Percentiles rank a stretch among this genome's conserved stretches.
Evolutionary conservation across 2,113 vertebrate genomes (phyloP).

Genomic region (Nymphicus hollandicus): DNA sequence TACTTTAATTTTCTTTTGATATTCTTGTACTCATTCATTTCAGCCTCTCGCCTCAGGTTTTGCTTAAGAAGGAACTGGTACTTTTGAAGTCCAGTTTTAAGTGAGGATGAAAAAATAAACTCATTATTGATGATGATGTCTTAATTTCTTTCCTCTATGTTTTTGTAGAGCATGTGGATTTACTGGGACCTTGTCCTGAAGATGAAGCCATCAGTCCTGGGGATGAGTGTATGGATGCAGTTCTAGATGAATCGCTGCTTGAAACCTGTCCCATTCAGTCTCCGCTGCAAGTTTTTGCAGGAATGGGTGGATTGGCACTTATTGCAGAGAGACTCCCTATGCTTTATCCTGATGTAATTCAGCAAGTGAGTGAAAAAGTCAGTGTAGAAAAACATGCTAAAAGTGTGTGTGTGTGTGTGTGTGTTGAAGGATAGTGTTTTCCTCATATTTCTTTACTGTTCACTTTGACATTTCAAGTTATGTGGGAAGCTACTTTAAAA

Average conservation of each 20-base stretch:
- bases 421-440: neutral
- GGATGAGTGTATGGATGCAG: slow-evolving; percentile 89
- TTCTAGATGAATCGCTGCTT: slow-evolving; percentile 90
- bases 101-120: neutral
- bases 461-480: neutral
- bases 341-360: slow-evolving; percentile 98
- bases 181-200: slow-evolving; percentile 88
- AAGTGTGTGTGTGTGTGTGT: neutral
- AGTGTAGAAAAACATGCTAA: neutral
- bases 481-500: neutral
- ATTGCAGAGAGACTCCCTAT: slow-evolving; percentile 96
- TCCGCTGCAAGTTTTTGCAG: slow-evolving; percentile 96
- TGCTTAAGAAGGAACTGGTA: neutral
- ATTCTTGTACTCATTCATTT: neutral
- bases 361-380: slow-evolving; percentile 83
- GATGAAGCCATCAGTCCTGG: slow-evolving; percentile 87
- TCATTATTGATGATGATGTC: neutral
- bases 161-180: slow-evolving; percentile 87
- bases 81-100: neutral
- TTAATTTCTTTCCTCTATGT: neutral
- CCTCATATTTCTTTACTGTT: neutral
- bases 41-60: neutral
- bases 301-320: slow-evolving; percentile 96
- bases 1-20: neutral
- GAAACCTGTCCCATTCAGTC: slow-evolving; percentile 96